Evolutionary conservation across 2,888 invertebrate species (phyloP), one percentile per base, ranked within the genome.

Genomic region (Lomographa bimaculata): DNA sequence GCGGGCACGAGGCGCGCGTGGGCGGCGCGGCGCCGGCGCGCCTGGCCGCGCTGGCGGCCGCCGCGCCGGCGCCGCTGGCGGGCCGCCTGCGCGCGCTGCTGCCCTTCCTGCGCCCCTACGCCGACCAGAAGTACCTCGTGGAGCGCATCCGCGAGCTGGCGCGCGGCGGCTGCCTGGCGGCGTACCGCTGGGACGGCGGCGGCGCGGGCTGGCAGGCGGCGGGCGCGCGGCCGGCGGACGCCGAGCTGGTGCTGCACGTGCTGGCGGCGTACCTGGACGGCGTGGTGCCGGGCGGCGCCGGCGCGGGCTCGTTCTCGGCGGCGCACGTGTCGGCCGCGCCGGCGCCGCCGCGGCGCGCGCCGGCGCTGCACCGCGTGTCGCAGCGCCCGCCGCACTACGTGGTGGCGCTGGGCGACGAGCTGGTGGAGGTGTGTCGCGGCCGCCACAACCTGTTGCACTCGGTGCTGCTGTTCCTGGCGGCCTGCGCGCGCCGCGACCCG

Each of bases 381-480:
- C 9, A 67, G 84, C 66, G 71, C 57, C 83, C 69, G 42, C 79
- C 85, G 14, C 14, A 14, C 14, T 2, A 3, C 3, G 14, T 14
- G 10, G 82, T 55, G 86, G 81, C 80, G 54, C 85, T 80, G 27
- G 5, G 11, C n/a, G 11, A 12, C 24, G 24, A 11, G 19, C 5
- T 7, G 29, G 7, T 54, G 35, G 47, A 67, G 54, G 57, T 60
- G 55, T 52, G 62, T 8, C 27, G 17, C 17, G 42, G 97, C 32
- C 92, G 97, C 63, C 96, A 96, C 86, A 97, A 97, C 85, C 83
- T 97, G 64, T 95, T 97, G 73, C 96, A 97, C 77, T 93, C 96
- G 30, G 90, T 97, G 47, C 90, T 97, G 60, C 91, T 97, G 63
- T 95, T 97, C 74, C 74, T 97, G 61, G 93, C 96, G 50, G 94